Evolutionary conservation across 2,113 vertebrate genomes (phyloP).

Genomic region (Chloropsis cyanopogon): DNA sequence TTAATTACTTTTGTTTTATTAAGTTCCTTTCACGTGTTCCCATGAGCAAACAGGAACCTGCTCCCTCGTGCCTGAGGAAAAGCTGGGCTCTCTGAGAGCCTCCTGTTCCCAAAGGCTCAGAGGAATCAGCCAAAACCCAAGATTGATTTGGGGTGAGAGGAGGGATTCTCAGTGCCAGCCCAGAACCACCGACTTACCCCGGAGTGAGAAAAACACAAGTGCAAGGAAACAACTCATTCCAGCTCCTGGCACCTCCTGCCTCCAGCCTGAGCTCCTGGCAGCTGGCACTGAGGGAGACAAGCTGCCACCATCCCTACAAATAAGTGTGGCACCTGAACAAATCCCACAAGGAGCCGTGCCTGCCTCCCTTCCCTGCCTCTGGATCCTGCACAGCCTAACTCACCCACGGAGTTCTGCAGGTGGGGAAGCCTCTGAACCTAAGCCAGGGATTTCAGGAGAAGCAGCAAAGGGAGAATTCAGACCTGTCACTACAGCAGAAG

Average conservation of each 20-base stretch:
- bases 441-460: background rate
- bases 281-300: background rate
- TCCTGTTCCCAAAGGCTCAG: background rate
- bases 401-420: accelerated
- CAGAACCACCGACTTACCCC: background rate
- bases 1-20: background rate
- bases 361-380: background rate
- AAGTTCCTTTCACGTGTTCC: background rate
- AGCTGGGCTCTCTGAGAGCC: background rate
- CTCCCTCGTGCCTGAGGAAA: background rate
- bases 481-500: background rate
- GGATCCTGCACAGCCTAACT: background rate
- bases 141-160: background rate
- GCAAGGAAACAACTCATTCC: background rate
- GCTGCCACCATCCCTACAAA: background rate
- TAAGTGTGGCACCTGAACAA: background rate
- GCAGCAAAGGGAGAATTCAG: background rate
- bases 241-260: background rate
- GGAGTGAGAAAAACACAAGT: background rate
- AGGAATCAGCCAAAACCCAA: background rate
- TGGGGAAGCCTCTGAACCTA: background rate
- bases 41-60: background rate
- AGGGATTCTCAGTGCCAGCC: background rate
- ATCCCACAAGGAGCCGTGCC: background rate
- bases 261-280: background rate